Evolutionary conservation across 2,888 invertebrate species (phyloP).

Genomic region (Himalopsyche kuldschensis): DNA sequence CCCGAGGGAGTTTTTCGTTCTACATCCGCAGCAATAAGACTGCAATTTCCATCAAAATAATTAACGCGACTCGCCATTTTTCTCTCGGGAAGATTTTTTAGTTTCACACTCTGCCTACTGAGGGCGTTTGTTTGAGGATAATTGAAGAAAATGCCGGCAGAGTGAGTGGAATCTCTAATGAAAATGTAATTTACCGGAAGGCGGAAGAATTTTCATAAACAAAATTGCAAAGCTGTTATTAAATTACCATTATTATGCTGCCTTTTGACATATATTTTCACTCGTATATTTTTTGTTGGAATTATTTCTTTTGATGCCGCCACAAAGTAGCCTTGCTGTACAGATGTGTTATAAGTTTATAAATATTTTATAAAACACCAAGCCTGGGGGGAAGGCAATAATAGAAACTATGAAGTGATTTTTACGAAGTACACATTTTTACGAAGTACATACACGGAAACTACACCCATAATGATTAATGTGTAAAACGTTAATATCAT

Average conservation of each 20-base stretch:
- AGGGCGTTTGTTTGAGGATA: constrained; percentile 5
- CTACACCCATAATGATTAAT: too few species aligned
- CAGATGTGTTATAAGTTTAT: neutral
- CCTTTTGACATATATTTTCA: neutral
- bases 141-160: constrained; percentile 2
- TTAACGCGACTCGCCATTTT: constrained; percentile 6
- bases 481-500: too few species aligned
- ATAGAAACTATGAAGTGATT: too few species aligned
- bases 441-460: too few species aligned
- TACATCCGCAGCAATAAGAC: constrained; percentile 1
- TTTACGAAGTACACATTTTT: too few species aligned
- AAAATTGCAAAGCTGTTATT: neutral
- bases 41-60: constrained; percentile 9
- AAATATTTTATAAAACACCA: neutral
- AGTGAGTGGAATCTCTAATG: constrained; percentile 1
- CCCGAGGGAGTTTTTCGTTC: neutral
- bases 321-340: neutral
- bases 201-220: neutral
- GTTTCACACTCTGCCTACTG: neutral
- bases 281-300: neutral
- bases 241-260: neutral
- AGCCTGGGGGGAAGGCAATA: too few species aligned
- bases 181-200: neutral
- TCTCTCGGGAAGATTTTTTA: neutral
- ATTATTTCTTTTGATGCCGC: neutral